Evolutionary conservation across 2,888 invertebrate species (phyloP).

Genomic region (Parnassius glacialis): DNA sequence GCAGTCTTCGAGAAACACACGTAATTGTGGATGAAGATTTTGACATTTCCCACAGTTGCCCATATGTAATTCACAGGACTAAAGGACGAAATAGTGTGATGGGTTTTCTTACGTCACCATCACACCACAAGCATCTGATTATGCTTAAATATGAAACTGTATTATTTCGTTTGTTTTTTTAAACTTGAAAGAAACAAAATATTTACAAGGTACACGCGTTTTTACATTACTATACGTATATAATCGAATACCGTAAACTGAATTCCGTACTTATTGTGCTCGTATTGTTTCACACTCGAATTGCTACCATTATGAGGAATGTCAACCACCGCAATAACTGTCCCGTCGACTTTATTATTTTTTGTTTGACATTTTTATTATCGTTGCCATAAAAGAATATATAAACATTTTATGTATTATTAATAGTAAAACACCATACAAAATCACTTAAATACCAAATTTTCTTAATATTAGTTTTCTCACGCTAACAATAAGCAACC

Average conservation of each 20-base stretch:
- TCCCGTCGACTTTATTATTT: conserved; percentile 24
- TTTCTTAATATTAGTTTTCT: conserved; percentile 20
- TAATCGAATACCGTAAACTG: conserved; percentile 68
- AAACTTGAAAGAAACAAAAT: too few relatives aligned
- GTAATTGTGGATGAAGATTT: too few relatives aligned
- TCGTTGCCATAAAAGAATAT: conserved; percentile 6
- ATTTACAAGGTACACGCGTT: background rate
- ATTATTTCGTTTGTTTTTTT: too few relatives aligned
- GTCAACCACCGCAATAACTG: conserved; percentile 56
- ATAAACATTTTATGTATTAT: background rate
- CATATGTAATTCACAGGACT: too few relatives aligned
- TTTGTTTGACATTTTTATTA: conserved; percentile 14
- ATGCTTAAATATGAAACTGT: background rate
- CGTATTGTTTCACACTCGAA: conserved; percentile 70
- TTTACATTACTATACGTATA: conserved; percentile 19
- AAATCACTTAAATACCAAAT: conserved; percentile 17
- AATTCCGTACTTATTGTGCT: conserved; percentile 64
- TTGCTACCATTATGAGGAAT: conserved; percentile 65
- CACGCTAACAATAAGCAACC: conserved; percentile 15
- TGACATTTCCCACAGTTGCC: too few relatives aligned
- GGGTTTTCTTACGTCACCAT: too few relatives aligned
- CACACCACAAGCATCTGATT: background rate
- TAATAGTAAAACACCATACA: conserved; percentile 13
- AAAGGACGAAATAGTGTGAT: too few relatives aligned
- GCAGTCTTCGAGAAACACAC: too few relatives aligned